Evolutionary conservation across 1,140 invertebrate species (phyloP).

Genomic region (Drosophila nikananu): DNA sequence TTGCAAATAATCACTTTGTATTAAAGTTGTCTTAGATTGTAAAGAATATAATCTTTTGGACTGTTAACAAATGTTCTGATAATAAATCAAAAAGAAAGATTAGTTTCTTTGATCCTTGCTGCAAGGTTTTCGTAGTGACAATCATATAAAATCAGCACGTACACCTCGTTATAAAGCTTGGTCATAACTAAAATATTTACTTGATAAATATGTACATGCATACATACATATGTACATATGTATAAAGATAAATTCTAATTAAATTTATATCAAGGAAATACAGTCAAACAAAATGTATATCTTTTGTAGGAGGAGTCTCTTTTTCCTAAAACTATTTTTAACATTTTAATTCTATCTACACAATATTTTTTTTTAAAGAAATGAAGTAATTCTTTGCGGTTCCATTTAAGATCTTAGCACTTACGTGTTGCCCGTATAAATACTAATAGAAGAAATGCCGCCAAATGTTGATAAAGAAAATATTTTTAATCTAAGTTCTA

Average conservation of each 20-base stretch:
- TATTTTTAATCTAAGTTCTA: conserved; percentile 7
- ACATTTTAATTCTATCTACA: not conserved
- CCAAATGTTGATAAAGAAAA: not conserved
- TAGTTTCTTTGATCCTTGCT: conserved; percentile 2
- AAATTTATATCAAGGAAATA: too few relatives aligned
- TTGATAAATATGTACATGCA: too few relatives aligned
- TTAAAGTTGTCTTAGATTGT: not conserved
- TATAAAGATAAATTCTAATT: too few relatives aligned
- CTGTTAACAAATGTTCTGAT: too few relatives aligned
- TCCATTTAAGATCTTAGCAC: not conserved
- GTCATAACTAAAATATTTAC: not conserved
- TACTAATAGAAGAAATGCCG: not conserved
- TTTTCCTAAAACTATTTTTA: not conserved
- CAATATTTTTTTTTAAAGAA: not conserved
- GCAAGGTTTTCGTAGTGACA: not conserved
- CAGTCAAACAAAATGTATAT: too few relatives aligned
- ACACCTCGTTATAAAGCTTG: not conserved
- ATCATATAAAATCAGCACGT: conserved; percentile 4
- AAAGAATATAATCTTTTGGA: not conserved
- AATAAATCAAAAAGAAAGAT: not conserved
- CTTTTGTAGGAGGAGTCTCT: not conserved
- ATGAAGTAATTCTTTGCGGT: not conserved
- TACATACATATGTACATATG: too few relatives aligned
- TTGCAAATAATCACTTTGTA: not conserved
- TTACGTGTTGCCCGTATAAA: not conserved